Percentiles rank a stretch among this genome's conserved stretches.
phyloP scores from a whole-genome alignment of 2,797 vertebrate species.

The Dryobates pubescens region DNA sequence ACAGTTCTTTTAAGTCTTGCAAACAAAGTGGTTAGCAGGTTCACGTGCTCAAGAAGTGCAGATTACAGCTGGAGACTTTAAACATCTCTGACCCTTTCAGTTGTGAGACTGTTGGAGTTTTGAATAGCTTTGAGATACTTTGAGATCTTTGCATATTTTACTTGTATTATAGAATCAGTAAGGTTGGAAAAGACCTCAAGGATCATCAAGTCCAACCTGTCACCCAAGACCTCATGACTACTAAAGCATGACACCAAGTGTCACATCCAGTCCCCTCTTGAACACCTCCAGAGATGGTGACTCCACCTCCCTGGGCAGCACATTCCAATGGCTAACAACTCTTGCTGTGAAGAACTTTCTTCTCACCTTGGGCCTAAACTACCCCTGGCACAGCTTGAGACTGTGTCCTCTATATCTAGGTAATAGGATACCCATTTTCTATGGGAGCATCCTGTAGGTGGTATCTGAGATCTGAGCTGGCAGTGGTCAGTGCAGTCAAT shows the following conservation, averaged over 20 bases:
- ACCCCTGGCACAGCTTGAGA: no score
- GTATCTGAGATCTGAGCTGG: background rate
- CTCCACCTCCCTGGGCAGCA: no score
- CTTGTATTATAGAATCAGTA: no score
- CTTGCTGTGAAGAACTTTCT: no score
- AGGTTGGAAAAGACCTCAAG: no score
- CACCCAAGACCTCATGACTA: no score
- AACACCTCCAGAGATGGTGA: no score
- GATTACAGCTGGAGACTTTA: background rate
- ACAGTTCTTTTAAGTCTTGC: background rate
- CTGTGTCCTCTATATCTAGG: background rate
- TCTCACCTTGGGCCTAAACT: no score
- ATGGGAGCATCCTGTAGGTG: background rate
- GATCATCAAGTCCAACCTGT: no score
- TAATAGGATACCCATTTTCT: background rate
- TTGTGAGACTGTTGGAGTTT: background rate
- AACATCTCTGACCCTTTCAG: background rate
- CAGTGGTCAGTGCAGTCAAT: rapidly evolving
- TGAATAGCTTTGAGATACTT: background rate
- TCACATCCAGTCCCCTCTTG: no score
- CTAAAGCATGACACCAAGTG: no score
- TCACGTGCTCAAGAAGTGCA: background rate
- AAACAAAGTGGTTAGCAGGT: background rate
- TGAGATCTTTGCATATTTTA: background rate
- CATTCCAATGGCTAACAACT: no score